Base-by-base conservation (phyloP, 2,113 vertebrate genomes). In the Rallus limicola region DNA sequence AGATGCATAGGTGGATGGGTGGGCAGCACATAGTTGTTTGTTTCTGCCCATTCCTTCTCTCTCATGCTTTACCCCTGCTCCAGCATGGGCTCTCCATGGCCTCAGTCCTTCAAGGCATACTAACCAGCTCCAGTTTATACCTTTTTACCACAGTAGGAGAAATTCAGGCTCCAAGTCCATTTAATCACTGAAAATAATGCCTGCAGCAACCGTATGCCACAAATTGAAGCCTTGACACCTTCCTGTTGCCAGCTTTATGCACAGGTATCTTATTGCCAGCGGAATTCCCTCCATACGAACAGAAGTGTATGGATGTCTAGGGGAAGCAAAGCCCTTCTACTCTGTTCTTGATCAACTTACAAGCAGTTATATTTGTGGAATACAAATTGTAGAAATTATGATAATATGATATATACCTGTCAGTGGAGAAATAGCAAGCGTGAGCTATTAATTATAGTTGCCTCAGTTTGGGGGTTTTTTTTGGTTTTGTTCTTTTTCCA, bases 1-100 rank as follows among this genome's bases (percentile, higher is more conserved):
- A 68, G 34, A 1, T 1, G 7, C 1, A 2, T 25, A 34, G 25
- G 24, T 65, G 34, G 34, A 11, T 65, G 13, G 12, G 8, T 48
- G 33, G 19, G 10, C 46, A 38, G 20, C 50, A 72, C n/a, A 50
- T 34, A 21, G 16, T 24, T 6, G 12, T 52, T 77, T 42, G 25
- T 48, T 7, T 69, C 26, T 60, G 56, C 36, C 44, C 13, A 4
- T 16, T 68, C 25, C 25, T 59, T 40, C 25, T 44, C 46, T 60
- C 31, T 42, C 46, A 31, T 1, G 5, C 20, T 16, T 46, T 55
- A 46, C 46, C 31, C 24, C 10, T n/a, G 29, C 34, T 52, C 44
- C 44, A 70, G 14, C 34, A 28, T n/a, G 44, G 34, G 11, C 18
- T 52, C 18, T 64, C 48, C 33, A 29, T 72, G 33, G 68, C 26